A percentile compares a stretch with the other conserved stretches of the same genome.
These are phyloP conservation scores for Tetraneura akinire DNA, from an alignment of 1,140 invertebrate genomes.

Conservation along the genomic window DNA sequence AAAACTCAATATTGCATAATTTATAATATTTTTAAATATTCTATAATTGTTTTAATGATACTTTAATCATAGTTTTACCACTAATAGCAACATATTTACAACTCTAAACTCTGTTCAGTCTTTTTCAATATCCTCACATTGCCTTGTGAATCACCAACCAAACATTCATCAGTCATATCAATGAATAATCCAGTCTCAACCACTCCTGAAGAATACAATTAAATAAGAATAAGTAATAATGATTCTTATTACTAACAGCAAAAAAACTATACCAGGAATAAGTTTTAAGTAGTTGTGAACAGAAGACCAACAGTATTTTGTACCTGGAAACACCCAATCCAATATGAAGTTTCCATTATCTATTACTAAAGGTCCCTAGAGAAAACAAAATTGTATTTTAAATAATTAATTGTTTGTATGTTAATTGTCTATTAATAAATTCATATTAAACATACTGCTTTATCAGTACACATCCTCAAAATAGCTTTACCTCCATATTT, in stretches of 20 bases:
- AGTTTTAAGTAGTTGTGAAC: slow-evolving; percentile 73
- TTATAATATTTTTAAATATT: too few relatives aligned
- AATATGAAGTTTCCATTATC: slow-evolving; percentile 98
- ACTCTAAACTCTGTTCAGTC: slow-evolving; percentile 25
- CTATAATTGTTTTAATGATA: too few relatives aligned
- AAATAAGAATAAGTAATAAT: neutral
- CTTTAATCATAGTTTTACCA: too few relatives aligned
- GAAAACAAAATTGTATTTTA: slow-evolving; percentile 53
- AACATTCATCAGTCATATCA: slow-evolving; percentile 83
- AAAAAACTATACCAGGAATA: slow-evolving; percentile 69
- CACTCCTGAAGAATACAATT: slow-evolving; percentile 70
- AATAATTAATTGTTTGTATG: neutral
- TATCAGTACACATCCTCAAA: slow-evolving; percentile 79
- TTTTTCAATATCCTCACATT: slow-evolving; percentile 61
- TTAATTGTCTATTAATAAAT: neutral
- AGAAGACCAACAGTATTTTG: slow-evolving; percentile 71
- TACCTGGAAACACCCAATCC: slow-evolving; percentile 84
- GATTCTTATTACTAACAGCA: neutral
- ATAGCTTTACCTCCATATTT: slow-evolving; percentile 73
- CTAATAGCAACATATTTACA: neutral
- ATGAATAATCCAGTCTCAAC: slow-evolving; percentile 97
- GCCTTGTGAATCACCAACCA: slow-evolving; percentile 87
- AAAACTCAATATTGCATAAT: too few relatives aligned
- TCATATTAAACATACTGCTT: slow-evolving; percentile 67
- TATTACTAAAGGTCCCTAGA: slow-evolving; percentile 88